phyloP scores from a whole-genome alignment of 1,140 invertebrate species.

The Tetragnatha versicolor region DNA sequence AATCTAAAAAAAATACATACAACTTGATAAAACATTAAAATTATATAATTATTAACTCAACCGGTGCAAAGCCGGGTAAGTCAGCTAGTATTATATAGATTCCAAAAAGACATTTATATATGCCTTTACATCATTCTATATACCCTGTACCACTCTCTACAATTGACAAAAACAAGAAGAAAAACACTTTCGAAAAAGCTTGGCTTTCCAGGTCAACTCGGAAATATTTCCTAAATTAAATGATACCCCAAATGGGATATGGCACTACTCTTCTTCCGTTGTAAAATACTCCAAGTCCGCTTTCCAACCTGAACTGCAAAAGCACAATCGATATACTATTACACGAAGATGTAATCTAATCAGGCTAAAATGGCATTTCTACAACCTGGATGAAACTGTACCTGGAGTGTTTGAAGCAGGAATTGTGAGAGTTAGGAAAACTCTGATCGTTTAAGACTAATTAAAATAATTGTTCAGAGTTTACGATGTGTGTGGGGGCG shows the following conservation, averaged over 20 bases:
- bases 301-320: neutral
- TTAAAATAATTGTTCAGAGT: constrained; percentile 1
- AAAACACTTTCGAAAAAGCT: neutral
- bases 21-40: too few relatives aligned
- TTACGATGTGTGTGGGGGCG: neutral
- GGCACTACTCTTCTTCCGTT: neutral
- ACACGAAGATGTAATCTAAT: constrained; percentile 14
- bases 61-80: too few relatives aligned
- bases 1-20: too few relatives aligned
- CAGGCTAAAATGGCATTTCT: constrained; percentile 1
- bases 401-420: neutral
- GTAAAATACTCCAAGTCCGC: neutral
- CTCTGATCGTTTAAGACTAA: neutral
- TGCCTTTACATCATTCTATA: too few relatives aligned
- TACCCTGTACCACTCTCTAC: too few relatives aligned
- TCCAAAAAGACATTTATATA: too few relatives aligned
- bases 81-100: too few relatives aligned
- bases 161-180: neutral
- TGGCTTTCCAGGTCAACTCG: neutral
- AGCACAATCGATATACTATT: constrained; percentile 7
- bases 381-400: neutral
- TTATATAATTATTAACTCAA: too few relatives aligned
- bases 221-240: constrained; percentile 22
- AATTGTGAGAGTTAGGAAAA: constrained; percentile 7
- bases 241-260: neutral